Evolutionary conservation across 2,113 vertebrate genomes (phyloP), one percentile per base, ranked within the genome.

Genomic region (Urocynchramus pylzowi): DNA sequence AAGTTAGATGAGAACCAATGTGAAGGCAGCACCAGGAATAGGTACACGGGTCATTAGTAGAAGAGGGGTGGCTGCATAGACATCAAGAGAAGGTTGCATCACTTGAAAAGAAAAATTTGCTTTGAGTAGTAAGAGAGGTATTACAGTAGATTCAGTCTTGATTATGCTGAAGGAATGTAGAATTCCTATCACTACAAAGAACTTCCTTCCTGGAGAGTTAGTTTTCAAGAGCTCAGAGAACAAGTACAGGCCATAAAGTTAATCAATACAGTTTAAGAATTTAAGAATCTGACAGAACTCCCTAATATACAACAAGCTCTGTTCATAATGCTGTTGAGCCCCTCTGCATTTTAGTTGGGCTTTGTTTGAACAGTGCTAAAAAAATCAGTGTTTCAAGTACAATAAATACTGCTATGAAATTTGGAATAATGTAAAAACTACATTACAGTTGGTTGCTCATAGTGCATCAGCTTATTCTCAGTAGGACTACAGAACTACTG

Each of bases 211-310:
- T 73, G n/a, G 22, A 68, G 20, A 49, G 47, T 13, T 39, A 35
- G 18, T 88, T 84, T 84, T 67, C n/a, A 65, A 60, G 53, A 87
- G 15, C 18, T 64, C 33, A 56, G 31, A 74, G 65, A 41, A 56
- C 3, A 4, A 88, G 61, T 37, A n/a, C 20, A 18, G 31, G 39
- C n/a, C 53, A 78, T 89, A 81, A 87, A 94, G 4, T 75, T 44
- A 89, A 89, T 75, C 70, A 87, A 87, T 92, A 78, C 6, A 53
- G n/a, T 87, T 93, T 74, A 84, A 89, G 79, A 85, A 96, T 83
- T 85, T 70, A 90, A 76, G 82, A 85, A 64, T 79, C 39, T 74
- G 45, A 85, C 6, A 17, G 52, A 93, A 95, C 13, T 67, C 28
- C 60, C 49, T 89, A 37, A 87, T 83, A 20, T 52, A 83, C 16